Evolutionary conservation across 2,113 vertebrate genomes (phyloP).

Genomic region (Apteryx owenii): DNA sequence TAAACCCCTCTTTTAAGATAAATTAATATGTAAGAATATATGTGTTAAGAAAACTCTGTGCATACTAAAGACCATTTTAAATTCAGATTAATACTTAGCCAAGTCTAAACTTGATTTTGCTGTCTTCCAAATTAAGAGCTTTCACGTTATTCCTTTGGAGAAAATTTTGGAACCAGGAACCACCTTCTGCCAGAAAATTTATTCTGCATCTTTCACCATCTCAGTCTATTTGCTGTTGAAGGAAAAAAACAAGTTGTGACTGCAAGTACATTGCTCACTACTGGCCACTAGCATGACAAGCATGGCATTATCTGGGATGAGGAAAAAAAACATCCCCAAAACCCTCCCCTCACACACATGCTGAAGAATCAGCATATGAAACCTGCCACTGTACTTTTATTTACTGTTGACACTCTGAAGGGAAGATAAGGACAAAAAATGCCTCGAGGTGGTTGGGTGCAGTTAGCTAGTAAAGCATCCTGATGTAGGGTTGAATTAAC

Average conservation of each 20-base stretch:
- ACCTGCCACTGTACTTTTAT: neutral
- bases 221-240: neutral
- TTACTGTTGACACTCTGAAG: neutral
- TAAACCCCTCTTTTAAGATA: neutral
- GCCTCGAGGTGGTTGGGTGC: neutral
- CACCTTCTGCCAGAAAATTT: neutral
- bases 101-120: neutral
- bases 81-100: neutral
- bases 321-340: neutral
- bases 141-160: neutral
- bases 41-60: neutral
- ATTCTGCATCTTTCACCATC: neutral
- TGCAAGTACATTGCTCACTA: neutral
- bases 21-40: neutral
- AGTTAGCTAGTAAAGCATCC: neutral
- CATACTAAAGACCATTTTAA: neutral
- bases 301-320: neutral
- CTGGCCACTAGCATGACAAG: neutral
- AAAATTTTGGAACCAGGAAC: neutral
- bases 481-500: neutral
- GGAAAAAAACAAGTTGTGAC: neutral
- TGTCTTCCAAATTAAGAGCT: neutral
- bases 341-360: rapidly evolving
- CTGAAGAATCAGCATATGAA: neutral
- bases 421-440: neutral